Base-by-base conservation (phyloP, 2,888 invertebrate species). In the Lacanobia wlatinum region DNA sequence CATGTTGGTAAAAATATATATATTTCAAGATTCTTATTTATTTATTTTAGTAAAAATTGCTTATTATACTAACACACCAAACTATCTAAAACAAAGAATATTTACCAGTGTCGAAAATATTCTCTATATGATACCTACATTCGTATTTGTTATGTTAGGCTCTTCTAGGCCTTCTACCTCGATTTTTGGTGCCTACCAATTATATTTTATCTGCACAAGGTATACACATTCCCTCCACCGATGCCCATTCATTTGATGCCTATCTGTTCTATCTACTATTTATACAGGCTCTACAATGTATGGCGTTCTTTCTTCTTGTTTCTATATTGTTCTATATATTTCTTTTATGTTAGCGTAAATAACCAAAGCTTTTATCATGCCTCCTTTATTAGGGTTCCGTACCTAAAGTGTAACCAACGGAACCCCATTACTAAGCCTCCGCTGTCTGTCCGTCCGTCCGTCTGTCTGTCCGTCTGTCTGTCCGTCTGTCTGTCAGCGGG, bases 241-340 rank as follows among this genome's bases (percentile, higher is more conserved):
- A 70, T 38, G 40, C 16, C 40, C 71, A 74, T 75, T 61, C n/a
- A 56, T 61, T 75, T 56, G 56, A 61, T 75, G 23, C 16, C 21
- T 61, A 78, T 61, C 55, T 78, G 14, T 21, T 53, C 46, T 60
- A 48, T 58, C 58, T 48, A 56, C 50, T 78, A 34, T 78, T 75
- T 77, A 68, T 73, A 50, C 43, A 75, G 60, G n/a, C 40, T 23
- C 52, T 60, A 14, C 12, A 38, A 43, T 43, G n/a, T 61, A 56
- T 48, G 34, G 40, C 23, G 34, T 10, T 67, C 21, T 61, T 78
- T 56, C 16, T 28, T 34, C 23, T 23, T 50, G 10, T 77, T 40
- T 46, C n/a, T 38, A 10, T 48, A n/a, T 68, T 21, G 53, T 76
- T 53, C 1, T 70, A 10, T 48, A n/a, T 68, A 28, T 59, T 76